phyloP scores from a whole-genome alignment of 1,140 invertebrate genomes.

The Leptinotarsa texana region DNA sequence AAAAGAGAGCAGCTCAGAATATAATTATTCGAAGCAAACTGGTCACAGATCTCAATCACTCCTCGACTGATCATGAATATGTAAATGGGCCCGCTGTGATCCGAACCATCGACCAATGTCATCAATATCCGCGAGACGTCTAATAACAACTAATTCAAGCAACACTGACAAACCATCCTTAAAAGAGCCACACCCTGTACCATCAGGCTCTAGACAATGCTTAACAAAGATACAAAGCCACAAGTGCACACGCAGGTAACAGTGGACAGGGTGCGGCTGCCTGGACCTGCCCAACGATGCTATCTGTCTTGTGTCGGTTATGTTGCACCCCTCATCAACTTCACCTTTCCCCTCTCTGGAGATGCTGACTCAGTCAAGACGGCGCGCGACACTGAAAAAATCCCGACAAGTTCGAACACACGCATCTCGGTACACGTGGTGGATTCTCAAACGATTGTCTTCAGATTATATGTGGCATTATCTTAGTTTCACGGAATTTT shows the following conservation, averaged over 20 bases:
- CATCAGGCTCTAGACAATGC: slow-evolving; percentile 18
- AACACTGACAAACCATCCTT: slow-evolving; percentile 8
- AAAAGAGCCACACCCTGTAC: slow-evolving; percentile 16
- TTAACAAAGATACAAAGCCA: slow-evolving; percentile 28
- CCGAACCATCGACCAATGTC: neutral
- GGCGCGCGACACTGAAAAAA: slow-evolving; percentile 35
- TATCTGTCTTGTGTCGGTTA: slow-evolving; percentile 44
- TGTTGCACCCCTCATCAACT: slow-evolving; percentile 43
- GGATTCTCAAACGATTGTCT: neutral
- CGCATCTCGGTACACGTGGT: slow-evolving; percentile 31
- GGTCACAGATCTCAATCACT: neutral
- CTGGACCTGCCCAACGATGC: slow-evolving; percentile 43
- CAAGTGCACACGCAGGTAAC: slow-evolving; percentile 37
- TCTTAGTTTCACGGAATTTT: too few species aligned
- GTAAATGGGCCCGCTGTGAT: neutral
- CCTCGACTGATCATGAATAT: neutral
- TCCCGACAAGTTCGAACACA: slow-evolving; percentile 37
- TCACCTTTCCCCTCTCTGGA: slow-evolving; percentile 24
- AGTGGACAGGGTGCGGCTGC: slow-evolving; percentile 42
- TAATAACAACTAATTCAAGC: slow-evolving; percentile 6
- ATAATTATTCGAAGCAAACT: neutral
- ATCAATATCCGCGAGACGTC: slow-evolving; percentile 5
- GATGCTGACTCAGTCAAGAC: slow-evolving; percentile 36
- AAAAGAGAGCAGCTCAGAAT: too few species aligned
- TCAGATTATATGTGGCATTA: neutral